These are phyloP conservation scores for Polypterus bichir DNA, from an alignment of 2,113 vertebrate genomes.

Conservation along the genomic window DNA sequence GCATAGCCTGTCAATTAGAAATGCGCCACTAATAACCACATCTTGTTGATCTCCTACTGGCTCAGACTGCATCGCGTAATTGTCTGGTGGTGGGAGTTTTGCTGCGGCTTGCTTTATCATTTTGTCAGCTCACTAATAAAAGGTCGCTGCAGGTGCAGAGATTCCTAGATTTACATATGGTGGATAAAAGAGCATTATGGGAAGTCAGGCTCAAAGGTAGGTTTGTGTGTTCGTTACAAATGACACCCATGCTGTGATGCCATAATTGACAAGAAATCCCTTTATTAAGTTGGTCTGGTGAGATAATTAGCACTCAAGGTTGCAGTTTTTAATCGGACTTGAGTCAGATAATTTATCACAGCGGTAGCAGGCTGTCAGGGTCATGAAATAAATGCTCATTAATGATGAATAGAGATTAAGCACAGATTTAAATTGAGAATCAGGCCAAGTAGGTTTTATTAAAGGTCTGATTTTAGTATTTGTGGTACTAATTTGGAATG, in stretches of 20 bases:
- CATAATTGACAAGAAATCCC: conserved; percentile 62
- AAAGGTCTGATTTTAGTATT: conserved; percentile 52
- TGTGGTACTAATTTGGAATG: conserved; percentile 44
- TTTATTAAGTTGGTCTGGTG: conserved; percentile 55
- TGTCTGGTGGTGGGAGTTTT: conserved; percentile 46
- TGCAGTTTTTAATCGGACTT: conserved; percentile 63
- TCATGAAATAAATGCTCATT: conserved; percentile 69
- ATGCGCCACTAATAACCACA: conserved; percentile 44
- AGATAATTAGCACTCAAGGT: conserved; percentile 65
- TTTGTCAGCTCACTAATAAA: conserved; percentile 68
- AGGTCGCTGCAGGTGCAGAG: conserved; percentile 47
- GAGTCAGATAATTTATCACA: conserved; percentile 72
- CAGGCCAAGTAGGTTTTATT: conserved; percentile 39
- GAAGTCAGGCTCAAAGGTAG: conserved; percentile 37
- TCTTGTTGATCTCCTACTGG: conserved; percentile 47
- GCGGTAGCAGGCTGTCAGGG: conserved; percentile 64
- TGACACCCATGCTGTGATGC: conserved; percentile 54
- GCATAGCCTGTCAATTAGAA: conserved; percentile 38
- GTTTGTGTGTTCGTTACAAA: conserved; percentile 37
- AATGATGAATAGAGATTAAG: conserved; percentile 69
- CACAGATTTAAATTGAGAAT: conserved; percentile 44
- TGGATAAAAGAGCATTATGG: conserved; percentile 47
- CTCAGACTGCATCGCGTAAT: conserved; percentile 44
- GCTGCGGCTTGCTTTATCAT: conserved; percentile 57
- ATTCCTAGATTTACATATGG: conserved; percentile 59